Conservation (phyloP, 2,113 vertebrate genomes). For the Varanus komodoensis region DNA sequence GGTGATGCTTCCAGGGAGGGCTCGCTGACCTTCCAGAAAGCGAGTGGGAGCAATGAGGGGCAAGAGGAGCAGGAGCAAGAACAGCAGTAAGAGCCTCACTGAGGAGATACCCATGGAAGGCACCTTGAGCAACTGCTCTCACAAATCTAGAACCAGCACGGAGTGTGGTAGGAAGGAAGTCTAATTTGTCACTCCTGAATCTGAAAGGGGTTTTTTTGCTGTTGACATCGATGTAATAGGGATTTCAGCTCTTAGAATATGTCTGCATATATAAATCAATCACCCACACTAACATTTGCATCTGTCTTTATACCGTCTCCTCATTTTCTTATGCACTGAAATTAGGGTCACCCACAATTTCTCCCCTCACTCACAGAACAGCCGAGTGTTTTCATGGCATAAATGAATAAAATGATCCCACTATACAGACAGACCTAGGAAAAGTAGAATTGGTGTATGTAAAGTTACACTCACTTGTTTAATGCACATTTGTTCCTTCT, state of each 20-base stretch:
- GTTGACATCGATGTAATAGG: background rate
- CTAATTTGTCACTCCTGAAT: background rate
- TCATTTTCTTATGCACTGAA: background rate
- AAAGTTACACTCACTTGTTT: background rate
- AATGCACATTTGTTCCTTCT: background rate
- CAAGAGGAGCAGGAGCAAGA: no score
- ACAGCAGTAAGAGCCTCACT: no score
- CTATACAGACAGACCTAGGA: background rate
- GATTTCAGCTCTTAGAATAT: background rate
- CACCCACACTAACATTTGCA: background rate
- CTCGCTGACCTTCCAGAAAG: no score
- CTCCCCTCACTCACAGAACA: background rate
- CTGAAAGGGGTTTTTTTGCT: background rate
- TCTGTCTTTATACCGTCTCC: background rate
- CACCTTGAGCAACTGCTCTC: no score
- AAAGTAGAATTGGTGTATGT: background rate
- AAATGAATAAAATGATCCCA: background rate
- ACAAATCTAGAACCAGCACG: background rate
- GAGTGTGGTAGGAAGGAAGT: background rate
- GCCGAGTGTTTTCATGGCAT: background rate
- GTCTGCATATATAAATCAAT: background rate
- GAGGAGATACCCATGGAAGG: no score
- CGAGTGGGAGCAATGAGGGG: no score
- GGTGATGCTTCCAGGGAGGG: no score
- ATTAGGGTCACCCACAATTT: background rate